Percentiles rank a stretch among this genome's conserved stretches.
Conservation (phyloP, 2,797 vertebrate genomes). For the Myotis planiceps region DNA sequence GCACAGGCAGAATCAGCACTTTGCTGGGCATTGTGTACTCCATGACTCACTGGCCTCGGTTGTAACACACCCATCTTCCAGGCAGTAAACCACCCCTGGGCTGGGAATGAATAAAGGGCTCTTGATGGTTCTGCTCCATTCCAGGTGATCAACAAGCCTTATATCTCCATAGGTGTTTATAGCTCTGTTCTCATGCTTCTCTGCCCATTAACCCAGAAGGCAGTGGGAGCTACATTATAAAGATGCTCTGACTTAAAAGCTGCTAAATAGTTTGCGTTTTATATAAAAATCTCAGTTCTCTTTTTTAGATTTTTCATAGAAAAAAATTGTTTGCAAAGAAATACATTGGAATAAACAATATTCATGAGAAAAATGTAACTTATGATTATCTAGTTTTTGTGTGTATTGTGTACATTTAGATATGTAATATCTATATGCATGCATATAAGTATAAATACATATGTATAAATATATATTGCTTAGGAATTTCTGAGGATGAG, state of each 20-base stretch:
- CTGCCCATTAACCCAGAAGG: neutral
- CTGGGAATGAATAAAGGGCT: neutral
- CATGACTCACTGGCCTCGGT: neutral
- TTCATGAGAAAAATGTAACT: neutral
- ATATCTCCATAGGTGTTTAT: neutral
- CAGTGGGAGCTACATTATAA: neutral
- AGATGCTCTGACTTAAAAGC: neutral
- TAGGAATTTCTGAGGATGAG: constrained; percentile 31
- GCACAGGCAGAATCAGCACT: neutral
- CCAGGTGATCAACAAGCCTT: neutral
- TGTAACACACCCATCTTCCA: neutral
- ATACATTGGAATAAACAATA: neutral
- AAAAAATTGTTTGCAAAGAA: constrained; percentile 1
- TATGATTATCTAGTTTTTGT: constrained; percentile 10
- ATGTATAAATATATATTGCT: neutral
- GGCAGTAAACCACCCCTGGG: neutral
- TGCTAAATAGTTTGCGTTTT: neutral
- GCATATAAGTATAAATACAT: neutral
- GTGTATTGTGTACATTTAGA: neutral
- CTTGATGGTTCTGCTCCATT: neutral
- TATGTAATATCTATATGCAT: neutral
- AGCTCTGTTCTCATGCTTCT: neutral
- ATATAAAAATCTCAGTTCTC: neutral
- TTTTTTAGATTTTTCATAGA: neutral
- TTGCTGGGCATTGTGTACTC: neutral